phyloP scores from a whole-genome alignment of 1,140 invertebrate species.

The Thaumetopoea pityocampa region DNA sequence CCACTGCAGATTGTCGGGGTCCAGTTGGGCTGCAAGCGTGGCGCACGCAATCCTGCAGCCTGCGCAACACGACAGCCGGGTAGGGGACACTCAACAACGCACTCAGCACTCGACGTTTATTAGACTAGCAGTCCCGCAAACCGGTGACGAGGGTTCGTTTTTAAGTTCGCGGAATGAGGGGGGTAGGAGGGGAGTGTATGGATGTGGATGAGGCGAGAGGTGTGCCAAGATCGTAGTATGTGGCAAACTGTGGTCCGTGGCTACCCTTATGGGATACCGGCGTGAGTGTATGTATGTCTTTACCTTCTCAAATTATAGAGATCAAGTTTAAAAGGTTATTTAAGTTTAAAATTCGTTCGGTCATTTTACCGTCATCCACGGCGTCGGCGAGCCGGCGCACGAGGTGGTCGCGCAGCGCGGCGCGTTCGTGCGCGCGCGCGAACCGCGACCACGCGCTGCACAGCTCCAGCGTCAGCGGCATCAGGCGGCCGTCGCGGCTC shows the following conservation, averaged over 20 bases:
- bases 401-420: constrained; percentile 40
- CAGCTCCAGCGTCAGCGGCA: constrained; percentile 52
- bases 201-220: no score
- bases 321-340: neutral
- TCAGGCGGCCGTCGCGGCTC: constrained; percentile 39
- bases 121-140: no score
- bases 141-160: no score
- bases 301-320: constrained; percentile 15
- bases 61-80: constrained; percentile 10
- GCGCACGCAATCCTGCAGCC: constrained; percentile 46
- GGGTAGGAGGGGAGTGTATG: no score
- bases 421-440: constrained; percentile 19
- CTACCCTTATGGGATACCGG: no score
- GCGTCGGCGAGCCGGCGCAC: constrained; percentile 38
- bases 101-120: neutral
- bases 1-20: constrained; percentile 48
- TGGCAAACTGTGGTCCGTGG: no score
- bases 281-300: no score
- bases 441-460: constrained; percentile 46
- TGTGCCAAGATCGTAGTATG: no score
- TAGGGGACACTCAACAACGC: neutral
- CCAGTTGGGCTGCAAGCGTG: constrained; percentile 44
- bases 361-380: constrained; percentile 33
- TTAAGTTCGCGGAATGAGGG: no score
- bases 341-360: no score